Evolutionary conservation across 1,140 invertebrate genomes (phyloP), one percentile per base, ranked within the genome.

Genomic region (Panagrolaimus sp.): DNA sequence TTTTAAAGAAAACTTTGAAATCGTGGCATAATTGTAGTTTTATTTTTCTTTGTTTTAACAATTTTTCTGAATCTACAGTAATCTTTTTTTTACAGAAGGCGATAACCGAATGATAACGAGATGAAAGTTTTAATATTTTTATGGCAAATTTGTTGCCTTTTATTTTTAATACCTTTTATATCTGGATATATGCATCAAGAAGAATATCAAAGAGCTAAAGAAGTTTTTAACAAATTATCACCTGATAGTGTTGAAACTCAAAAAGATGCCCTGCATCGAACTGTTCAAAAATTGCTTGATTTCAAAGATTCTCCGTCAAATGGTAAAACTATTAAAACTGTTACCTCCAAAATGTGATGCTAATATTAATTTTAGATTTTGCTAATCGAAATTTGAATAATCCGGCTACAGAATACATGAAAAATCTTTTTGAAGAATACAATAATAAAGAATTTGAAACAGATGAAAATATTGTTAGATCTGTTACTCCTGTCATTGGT

Each of bases 391-490:
- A 28, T 58, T 26, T 58, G 10, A 58, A 58, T 58, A 58, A 14
- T 28, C 52, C 52, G 2, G 15, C 52, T 1, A 58, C 52, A 28
- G 28, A 58, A 58, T 58, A 58, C 52, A 58, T 58, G 52, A 21
- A 28, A 26, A 21, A 58, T 28, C 52, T 58, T 28, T 58, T 58
- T 28, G 52, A 58, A 28, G 21, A 58, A 58, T 58, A 21, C 52
- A 58, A 28, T 12, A 58, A 21, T 21, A 12, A 21, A 58, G 28
- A 28, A 21, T 26, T 58, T 28, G 28, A 58, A 21, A 58, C 15
- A 12, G 52, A 21, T 58, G 52, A 58, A 21, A 28, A 58, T 28
- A 58, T 58, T 58, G 52, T 58, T 0, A 21, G 52, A 21, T 26
- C 21, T 21, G 10, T 58, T 21, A 26, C 28, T 21, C 52, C 52